phyloP scores from a whole-genome alignment of 2,888 invertebrate species.

The Hirtodrosophila trivittata region DNA sequence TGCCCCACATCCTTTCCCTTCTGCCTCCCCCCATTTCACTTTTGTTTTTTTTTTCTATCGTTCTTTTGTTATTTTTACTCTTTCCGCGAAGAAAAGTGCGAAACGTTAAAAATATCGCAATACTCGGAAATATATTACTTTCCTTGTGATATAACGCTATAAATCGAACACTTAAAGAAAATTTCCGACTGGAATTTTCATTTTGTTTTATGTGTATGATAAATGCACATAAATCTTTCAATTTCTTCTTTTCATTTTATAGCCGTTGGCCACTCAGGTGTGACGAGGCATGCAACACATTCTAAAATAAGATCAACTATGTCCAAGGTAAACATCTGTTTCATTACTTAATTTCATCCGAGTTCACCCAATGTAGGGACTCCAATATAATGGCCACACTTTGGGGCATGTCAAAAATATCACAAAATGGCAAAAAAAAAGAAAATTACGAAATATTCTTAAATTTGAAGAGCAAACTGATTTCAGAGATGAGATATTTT shows the following conservation, averaged over 20 bases:
- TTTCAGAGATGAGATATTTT: constrained; percentile 46
- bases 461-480: constrained; percentile 26
- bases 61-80: background rate
- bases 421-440: constrained; percentile 33
- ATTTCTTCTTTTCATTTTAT: constrained; percentile 14
- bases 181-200: background rate
- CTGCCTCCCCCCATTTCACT: background rate
- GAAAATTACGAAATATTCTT: constrained; percentile 29
- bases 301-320: constrained; percentile 49
- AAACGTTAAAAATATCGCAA: constrained; percentile 45
- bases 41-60: no score
- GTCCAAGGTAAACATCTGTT: constrained; percentile 49
- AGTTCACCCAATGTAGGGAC: background rate
- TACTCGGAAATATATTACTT: constrained; percentile 23
- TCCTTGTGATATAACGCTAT: constrained; percentile 9
- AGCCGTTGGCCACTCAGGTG: constrained; percentile 44
- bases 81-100: constrained; percentile 17
- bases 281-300: constrained; percentile 36
- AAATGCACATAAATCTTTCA: constrained; percentile 5
- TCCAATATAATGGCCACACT: constrained; percentile 31
- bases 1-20: constrained; percentile 3
- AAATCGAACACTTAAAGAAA: constrained; percentile 14
- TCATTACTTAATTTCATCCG: background rate
- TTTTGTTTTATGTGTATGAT: no score
- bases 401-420: constrained; percentile 27